phyloP scores from a whole-genome alignment of 2,797 vertebrate genomes.

The Diceros bicornis region DNA sequence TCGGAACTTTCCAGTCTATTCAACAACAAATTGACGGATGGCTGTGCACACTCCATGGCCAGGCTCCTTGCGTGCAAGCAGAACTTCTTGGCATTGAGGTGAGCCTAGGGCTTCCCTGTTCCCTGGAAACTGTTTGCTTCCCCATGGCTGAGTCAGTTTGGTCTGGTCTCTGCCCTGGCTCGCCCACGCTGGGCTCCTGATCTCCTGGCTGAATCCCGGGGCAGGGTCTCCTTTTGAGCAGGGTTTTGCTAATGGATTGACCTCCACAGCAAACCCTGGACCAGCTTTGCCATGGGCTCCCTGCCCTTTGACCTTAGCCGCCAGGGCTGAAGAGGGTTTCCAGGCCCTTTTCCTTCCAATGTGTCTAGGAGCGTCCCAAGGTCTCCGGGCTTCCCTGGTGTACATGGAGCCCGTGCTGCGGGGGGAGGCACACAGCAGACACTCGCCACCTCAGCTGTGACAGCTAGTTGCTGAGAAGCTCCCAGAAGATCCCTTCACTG shows the following conservation, averaged over 20 bases:
- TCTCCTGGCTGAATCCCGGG: neutral
- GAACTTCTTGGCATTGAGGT: conserved; percentile 93
- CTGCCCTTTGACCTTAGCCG: neutral
- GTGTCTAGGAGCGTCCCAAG: neutral
- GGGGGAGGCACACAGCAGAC: neutral
- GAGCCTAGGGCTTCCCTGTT: conserved; percentile 7
- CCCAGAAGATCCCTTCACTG: neutral
- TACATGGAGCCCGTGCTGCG: rapidly evolving
- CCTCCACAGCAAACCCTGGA: too few relatives aligned
- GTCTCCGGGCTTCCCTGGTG: neutral
- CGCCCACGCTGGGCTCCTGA: neutral
- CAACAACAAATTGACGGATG: conserved; percentile 94
- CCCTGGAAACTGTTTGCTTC: neutral
- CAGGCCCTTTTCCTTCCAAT: neutral
- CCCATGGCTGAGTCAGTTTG: neutral
- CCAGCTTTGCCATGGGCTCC: neutral
- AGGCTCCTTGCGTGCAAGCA: conserved; percentile 90
- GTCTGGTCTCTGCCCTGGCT: neutral
- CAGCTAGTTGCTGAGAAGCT: neutral
- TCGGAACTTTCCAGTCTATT: conserved; percentile 90
- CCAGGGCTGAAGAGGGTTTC: neutral
- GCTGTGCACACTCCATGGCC: conserved; percentile 90
- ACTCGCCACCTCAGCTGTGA: neutral
- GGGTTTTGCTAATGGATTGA: neutral
- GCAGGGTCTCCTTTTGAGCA: neutral